Evolutionary conservation across 2,113 vertebrate genomes (phyloP).

Genomic region (Orycteropus afer): DNA sequence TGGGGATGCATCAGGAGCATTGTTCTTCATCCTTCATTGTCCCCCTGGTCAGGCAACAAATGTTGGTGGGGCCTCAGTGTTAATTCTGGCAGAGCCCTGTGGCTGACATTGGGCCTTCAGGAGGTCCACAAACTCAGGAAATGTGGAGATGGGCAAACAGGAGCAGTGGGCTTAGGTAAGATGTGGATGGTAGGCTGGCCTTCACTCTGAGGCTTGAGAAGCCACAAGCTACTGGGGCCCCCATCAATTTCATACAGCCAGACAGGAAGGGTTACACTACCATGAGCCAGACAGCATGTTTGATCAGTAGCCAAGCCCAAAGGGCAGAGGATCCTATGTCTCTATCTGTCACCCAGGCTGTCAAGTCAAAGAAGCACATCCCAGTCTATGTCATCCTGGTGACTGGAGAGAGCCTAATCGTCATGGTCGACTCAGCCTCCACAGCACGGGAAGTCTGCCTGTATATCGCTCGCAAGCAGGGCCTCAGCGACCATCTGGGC

Average conservation of each 20-base stretch:
- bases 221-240: neutral
- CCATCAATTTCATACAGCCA: no score
- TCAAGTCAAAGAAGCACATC: slow-evolving; percentile 93
- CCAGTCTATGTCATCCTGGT: slow-evolving; percentile 90
- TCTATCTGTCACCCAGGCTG: slow-evolving; percentile 87
- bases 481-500: slow-evolving; percentile 92
- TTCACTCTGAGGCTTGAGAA: neutral
- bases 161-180: no score
- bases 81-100: rapidly evolving
- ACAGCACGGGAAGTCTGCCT: slow-evolving; percentile 93
- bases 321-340: neutral
- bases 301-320: neutral
- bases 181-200: rapidly evolving
- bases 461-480: slow-evolving; percentile 88
- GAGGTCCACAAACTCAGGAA: slow-evolving; percentile 62
- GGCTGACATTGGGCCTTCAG: neutral
- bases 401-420: slow-evolving; percentile 89
- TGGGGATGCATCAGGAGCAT: rapidly evolving
- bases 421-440: slow-evolving; percentile 93
- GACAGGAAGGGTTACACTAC: no score
- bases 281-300: neutral
- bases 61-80: no score
- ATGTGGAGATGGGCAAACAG: slow-evolving; percentile 82
- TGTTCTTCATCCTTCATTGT: rapidly evolving
- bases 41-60: neutral